These are phyloP conservation scores for Ondatra zibethicus DNA, from an alignment of 2,113 vertebrate genomes.

Conservation along the genomic window DNA sequence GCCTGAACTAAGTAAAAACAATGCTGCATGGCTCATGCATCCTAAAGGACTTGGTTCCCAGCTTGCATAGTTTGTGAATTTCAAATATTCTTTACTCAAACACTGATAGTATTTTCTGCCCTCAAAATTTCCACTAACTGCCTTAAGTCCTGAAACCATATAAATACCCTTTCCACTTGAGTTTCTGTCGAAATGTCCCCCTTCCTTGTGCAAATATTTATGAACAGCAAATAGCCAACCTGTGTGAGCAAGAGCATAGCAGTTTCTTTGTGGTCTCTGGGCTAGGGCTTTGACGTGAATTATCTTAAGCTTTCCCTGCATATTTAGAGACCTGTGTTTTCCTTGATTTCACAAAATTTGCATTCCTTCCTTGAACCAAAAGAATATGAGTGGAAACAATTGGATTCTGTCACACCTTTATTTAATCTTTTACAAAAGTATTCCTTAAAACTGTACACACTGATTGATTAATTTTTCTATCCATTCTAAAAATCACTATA, in stretches of 20 bases:
- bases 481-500: not conserved
- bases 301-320: not conserved
- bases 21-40: not conserved
- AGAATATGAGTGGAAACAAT: not conserved
- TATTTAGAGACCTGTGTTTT: not conserved
- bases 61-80: not conserved
- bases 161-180: not conserved
- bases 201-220: not conserved
- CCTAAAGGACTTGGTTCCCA: not conserved
- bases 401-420: not conserved
- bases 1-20: not conserved
- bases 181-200: not conserved
- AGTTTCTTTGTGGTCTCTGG: not conserved
- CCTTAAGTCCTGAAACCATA: not conserved
- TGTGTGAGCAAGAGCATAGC: not conserved
- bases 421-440: not conserved
- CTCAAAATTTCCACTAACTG: not conserved
- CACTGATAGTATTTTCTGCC: not conserved
- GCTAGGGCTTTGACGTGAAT: not conserved
- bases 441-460: not conserved
- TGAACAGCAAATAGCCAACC: not conserved
- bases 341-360: not conserved
- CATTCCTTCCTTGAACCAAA: not conserved
- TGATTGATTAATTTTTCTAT: not conserved
- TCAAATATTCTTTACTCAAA: not conserved